Conservation (phyloP, 2,888 invertebrate genomes). For the Tenthredo mesomela region DNA sequence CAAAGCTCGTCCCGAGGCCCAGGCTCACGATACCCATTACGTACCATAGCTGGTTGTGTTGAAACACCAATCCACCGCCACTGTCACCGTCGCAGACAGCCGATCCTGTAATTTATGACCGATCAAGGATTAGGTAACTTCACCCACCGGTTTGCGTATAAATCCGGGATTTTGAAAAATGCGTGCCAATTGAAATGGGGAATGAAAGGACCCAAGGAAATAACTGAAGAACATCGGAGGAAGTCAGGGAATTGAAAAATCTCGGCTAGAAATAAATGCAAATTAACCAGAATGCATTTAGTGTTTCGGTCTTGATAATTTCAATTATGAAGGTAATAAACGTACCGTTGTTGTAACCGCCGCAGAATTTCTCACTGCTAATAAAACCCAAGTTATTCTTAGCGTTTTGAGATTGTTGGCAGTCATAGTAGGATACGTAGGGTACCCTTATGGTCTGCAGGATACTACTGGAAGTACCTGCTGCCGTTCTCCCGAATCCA, state of each 20-base stretch:
- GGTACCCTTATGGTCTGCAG: constrained; percentile 72
- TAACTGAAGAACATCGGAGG: background rate
- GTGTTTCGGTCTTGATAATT: background rate
- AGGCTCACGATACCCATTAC: constrained; percentile 78
- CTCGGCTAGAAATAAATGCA: background rate
- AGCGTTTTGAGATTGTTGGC: constrained; percentile 59
- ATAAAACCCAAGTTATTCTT: constrained; percentile 62
- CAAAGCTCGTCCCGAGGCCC: constrained; percentile 65
- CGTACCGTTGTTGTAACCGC: constrained; percentile 75
- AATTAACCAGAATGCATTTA: background rate
- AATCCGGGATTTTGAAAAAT: background rate
- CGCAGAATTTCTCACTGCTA: constrained; percentile 75
- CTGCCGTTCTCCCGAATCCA: constrained; percentile 74
- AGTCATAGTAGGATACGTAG: constrained; percentile 66
- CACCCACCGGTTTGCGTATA: background rate
- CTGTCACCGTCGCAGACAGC: constrained; percentile 79
- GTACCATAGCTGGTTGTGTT: constrained; percentile 72
- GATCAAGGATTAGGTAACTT: background rate
- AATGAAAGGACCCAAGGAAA: background rate
- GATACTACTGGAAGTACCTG: constrained; percentile 65
- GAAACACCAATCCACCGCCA: constrained; percentile 78
- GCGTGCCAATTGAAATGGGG: background rate
- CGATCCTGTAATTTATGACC: constrained; percentile 68
- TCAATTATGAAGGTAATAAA: constrained; percentile 2
- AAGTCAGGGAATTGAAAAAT: constrained; percentile 5